Evolutionary conservation across 1,140 invertebrate species (phyloP).

Genomic region (Meloidogyne floridensis): DNA sequence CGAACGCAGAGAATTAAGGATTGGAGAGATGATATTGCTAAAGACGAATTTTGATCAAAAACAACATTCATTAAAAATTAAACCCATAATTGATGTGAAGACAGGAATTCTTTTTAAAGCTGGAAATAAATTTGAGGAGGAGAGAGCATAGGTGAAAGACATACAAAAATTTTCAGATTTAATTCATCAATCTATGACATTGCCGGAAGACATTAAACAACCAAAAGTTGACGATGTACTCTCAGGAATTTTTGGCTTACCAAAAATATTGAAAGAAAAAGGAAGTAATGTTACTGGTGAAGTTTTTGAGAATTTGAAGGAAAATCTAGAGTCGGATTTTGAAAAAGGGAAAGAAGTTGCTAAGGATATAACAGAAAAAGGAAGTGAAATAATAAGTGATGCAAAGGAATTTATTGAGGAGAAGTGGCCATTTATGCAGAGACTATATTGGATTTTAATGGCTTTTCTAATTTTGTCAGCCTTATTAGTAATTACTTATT

Average conservation of each 20-base stretch:
- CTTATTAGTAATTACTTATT: no score
- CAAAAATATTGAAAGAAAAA: neutral
- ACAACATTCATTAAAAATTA: neutral
- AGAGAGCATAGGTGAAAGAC: neutral
- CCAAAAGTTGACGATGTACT: neutral
- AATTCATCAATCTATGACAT: neutral
- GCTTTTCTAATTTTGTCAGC: no score
- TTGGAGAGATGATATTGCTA: neutral
- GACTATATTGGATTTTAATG: neutral
- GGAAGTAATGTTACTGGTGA: no score
- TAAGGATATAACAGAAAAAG: neutral
- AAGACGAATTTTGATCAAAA: neutral
- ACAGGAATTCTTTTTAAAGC: neutral
- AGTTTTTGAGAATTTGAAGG: no score
- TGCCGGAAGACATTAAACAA: neutral
- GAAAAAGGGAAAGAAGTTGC: neutral
- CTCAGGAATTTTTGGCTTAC: neutral
- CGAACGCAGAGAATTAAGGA: neutral
- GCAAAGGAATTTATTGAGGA: neutral
- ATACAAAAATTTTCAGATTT: neutral
- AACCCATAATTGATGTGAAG: neutral
- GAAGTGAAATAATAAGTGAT: constrained; percentile 9
- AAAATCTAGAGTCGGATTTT: neutral
- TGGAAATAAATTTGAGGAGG: constrained; percentile 17
- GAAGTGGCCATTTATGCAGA: neutral